phyloP scores from a whole-genome alignment of 2,888 invertebrate genomes.

The Capitulum mitella region DNA sequence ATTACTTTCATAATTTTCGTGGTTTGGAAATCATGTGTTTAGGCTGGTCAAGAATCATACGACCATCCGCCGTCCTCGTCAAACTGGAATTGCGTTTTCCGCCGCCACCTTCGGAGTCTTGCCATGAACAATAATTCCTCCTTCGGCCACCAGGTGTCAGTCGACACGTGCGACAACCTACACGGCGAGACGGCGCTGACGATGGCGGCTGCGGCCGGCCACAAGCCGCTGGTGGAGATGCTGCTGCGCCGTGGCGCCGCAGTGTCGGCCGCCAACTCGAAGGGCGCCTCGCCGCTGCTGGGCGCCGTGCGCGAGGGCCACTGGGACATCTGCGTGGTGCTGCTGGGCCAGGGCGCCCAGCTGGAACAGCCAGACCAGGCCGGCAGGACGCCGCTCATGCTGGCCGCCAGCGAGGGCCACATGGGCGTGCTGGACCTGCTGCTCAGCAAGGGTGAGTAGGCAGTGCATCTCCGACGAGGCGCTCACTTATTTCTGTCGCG shows the following conservation, averaged over 20 bases:
- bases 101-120: too few relatives aligned
- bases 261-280: constrained; percentile 63
- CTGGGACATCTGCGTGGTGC: constrained; percentile 71
- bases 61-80: too few relatives aligned
- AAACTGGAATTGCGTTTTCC: too few relatives aligned
- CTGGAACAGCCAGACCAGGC: constrained; percentile 62
- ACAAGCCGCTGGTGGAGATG: constrained; percentile 68
- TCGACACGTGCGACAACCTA: constrained; percentile 50
- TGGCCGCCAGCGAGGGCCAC: constrained; percentile 87
- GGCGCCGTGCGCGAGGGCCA: constrained; percentile 83
- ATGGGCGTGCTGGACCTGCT: constrained; percentile 78
- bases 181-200: constrained; percentile 82
- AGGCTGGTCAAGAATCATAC: too few relatives aligned
- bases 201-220: constrained; percentile 75
- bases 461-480: too few relatives aligned
- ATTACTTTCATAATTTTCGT: too few relatives aligned
- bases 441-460: constrained; percentile 44
- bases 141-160: not conserved
- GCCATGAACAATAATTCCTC: too few relatives aligned
- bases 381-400: constrained; percentile 78
- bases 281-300: constrained; percentile 69
- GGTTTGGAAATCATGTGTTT: too few relatives aligned
- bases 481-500: too few relatives aligned
- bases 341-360: constrained; percentile 54
- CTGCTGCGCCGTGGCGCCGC: constrained; percentile 70